Percentiles rank a stretch among this genome's conserved stretches.
Evolutionary conservation across 2,797 vertebrate species (phyloP).

Genomic region (Acanthurus lineatus): DNA sequence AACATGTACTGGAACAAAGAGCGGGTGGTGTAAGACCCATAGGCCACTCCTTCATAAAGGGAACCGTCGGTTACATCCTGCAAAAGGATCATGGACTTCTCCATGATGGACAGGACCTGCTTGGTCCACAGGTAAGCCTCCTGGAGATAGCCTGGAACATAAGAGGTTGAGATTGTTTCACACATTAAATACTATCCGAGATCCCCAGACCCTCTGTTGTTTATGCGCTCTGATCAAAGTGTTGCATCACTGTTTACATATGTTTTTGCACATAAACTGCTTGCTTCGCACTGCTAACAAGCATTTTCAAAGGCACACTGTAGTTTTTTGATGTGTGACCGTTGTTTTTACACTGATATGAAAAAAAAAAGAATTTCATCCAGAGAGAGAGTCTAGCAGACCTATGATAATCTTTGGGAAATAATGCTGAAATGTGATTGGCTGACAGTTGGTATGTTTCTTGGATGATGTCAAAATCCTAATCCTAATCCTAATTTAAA

Average conservation of each 20-base stretch:
- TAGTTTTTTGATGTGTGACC: background rate
- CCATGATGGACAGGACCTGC: constrained; percentile 96
- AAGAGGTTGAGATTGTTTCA: constrained; percentile 24
- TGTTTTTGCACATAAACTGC: no score
- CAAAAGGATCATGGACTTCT: constrained; percentile 96
- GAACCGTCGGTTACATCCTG: constrained; percentile 95
- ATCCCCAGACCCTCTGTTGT: background rate
- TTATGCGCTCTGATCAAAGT: background rate
- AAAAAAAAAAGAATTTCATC: background rate
- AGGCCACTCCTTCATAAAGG: constrained; percentile 96
- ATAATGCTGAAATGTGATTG: background rate
- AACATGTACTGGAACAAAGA: constrained; percentile 98
- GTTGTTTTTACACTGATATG: background rate
- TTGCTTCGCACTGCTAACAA: no score
- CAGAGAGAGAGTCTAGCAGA: background rate
- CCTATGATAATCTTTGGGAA: background rate
- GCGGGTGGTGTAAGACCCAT: constrained; percentile 96
- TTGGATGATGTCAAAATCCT: background rate
- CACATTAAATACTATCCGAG: background rate
- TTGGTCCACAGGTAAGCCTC: constrained; percentile 98
- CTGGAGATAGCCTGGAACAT: constrained; percentile 93
- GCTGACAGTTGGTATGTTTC: background rate
- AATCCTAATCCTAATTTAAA: no score
- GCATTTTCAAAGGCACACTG: background rate
- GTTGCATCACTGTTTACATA: background rate